These are phyloP conservation scores for Speoplatyrhinus poulsoni DNA, from an alignment of 2,113 vertebrate species.

Conservation along the genomic window DNA sequence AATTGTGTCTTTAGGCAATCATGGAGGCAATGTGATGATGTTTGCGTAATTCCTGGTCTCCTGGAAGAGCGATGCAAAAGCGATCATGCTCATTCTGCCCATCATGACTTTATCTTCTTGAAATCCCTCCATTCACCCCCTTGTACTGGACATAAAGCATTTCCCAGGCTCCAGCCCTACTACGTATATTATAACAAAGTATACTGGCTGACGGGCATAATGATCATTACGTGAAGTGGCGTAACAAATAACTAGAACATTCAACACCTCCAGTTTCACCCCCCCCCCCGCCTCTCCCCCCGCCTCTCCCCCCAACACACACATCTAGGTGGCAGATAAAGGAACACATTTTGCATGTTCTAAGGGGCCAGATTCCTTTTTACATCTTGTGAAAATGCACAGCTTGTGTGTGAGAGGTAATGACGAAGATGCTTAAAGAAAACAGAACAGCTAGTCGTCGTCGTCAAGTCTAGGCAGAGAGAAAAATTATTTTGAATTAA, in stretches of 20 bases:
- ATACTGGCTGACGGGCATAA: slow-evolving; percentile 2
- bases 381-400: slow-evolving; percentile 1
- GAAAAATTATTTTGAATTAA: slow-evolving; percentile 47
- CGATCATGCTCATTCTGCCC: slow-evolving; percentile 32
- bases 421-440: not conserved
- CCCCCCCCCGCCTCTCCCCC: not conserved
- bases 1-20: slow-evolving; percentile 9
- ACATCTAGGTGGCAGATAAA: not conserved
- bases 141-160: slow-evolving; percentile 1
- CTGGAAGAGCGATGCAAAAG: slow-evolving; percentile 23
- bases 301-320: no score
- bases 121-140: not conserved
- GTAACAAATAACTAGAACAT: not conserved
- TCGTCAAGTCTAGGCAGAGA: slow-evolving; percentile 2
- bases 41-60: slow-evolving; percentile 10
- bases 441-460: slow-evolving; percentile 1
- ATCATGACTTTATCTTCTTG: slow-evolving; percentile 23
- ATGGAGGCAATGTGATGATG: slow-evolving; percentile 11
- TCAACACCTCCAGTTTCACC: not conserved
- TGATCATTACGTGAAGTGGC: slow-evolving; percentile 6
- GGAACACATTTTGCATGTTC: not conserved
- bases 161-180: slow-evolving; percentile 6
- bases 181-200: not conserved
- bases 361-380: not conserved
- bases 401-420: not conserved